Conservation (phyloP, 2,113 vertebrate genomes). For the Phylloscopus trochilus region DNA sequence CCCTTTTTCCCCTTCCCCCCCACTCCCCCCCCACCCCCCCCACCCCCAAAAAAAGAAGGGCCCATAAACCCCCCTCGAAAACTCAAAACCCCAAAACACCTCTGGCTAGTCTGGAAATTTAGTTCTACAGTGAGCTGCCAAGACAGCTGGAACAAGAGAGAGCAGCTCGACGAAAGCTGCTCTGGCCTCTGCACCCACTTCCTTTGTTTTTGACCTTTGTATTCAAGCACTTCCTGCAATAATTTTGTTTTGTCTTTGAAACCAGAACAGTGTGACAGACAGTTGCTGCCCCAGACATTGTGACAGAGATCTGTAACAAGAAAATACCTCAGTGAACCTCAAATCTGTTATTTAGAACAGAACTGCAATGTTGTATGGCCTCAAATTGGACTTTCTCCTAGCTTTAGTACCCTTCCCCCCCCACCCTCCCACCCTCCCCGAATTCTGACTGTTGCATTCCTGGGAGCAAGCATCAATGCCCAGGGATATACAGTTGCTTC, state of each 20-base stretch:
- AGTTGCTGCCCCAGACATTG: neutral
- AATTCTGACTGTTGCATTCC: neutral
- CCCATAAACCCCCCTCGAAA: neutral
- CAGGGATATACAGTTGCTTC: neutral
- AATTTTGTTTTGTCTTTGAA: conserved; percentile 28
- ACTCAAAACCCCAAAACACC: neutral
- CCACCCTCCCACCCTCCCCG: too few species aligned
- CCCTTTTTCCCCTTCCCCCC: too few species aligned
- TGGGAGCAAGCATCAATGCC: neutral
- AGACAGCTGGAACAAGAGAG: neutral
- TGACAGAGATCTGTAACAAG: neutral
- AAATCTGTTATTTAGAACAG: neutral
- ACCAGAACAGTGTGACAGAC: neutral
- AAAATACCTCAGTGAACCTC: neutral
- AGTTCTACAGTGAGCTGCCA: neutral
- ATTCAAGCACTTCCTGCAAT: conserved; percentile 10
- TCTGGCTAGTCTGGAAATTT: neutral
- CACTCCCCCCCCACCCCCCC: too few species aligned
- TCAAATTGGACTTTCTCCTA: neutral
- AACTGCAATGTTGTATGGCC: neutral
- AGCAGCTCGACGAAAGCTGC: neutral
- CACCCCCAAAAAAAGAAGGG: neutral
- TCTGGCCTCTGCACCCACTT: neutral
- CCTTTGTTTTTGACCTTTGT: conserved; percentile 7
- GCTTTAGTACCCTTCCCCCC: neutral